A percentile compares a stretch with the other conserved stretches of the same genome.
phyloP scores from a whole-genome alignment of 2,113 vertebrate species.

The Furnarius figulus region DNA sequence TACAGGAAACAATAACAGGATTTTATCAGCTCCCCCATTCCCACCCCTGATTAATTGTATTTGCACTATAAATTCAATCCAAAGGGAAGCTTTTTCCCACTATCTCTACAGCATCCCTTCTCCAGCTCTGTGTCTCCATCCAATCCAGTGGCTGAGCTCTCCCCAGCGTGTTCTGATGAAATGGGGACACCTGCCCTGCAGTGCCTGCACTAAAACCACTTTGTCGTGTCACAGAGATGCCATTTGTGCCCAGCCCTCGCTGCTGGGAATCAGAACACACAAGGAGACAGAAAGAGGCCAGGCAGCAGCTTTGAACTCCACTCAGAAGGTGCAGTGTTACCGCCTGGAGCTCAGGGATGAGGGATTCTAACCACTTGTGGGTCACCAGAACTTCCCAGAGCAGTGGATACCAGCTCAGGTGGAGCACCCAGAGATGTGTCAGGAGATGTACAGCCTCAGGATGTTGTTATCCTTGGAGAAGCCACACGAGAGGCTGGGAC shows the following conservation, averaged over 20 bases:
- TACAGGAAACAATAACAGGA: not conserved
- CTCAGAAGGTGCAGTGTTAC: not conserved
- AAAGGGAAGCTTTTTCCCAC: not conserved
- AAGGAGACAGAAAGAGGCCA: not conserved
- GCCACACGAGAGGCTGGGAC: fast-evolving
- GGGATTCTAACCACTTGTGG: not conserved
- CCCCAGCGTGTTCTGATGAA: not conserved
- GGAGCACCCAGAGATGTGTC: not conserved
- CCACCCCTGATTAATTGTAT: not conserved
- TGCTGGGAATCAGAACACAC: fast-evolving
- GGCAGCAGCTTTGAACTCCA: not conserved
- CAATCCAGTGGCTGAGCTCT: fast-evolving
- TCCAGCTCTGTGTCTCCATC: fast-evolving
- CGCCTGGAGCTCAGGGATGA: not conserved
- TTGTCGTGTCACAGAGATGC: not conserved
- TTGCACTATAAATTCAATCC: not conserved
- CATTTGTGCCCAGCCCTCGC: not conserved
- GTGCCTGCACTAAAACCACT: not conserved
- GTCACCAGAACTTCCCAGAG: not conserved
- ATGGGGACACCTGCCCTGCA: not conserved
- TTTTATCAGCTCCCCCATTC: not conserved
- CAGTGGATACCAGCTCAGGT: not conserved
- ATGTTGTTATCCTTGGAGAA: not conserved
- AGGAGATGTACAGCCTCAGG: not conserved
- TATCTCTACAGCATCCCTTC: not conserved